These are phyloP conservation scores for Psilopsiagon aurifrons DNA, from an alignment of 2,113 vertebrate species.

Conservation along the genomic window DNA sequence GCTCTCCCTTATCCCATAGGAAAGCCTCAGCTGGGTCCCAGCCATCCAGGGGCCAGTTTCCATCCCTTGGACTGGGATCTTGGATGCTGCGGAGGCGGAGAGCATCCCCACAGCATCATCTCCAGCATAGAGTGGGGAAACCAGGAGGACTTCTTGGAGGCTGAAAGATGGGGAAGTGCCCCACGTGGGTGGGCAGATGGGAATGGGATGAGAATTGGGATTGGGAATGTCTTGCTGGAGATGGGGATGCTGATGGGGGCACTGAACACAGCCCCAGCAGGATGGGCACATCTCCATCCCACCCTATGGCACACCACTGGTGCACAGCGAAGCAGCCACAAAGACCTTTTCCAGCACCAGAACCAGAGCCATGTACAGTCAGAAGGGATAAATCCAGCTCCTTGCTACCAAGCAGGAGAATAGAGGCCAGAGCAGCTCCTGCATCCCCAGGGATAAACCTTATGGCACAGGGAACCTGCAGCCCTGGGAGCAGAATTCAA, in stretches of 20 bases:
- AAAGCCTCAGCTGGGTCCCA: not conserved
- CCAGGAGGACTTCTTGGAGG: rapidly evolving
- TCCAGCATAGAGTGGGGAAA: rapidly evolving
- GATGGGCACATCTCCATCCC: not conserved
- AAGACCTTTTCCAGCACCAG: not conserved
- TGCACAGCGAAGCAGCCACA: not conserved
- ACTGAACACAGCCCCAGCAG: not conserved
- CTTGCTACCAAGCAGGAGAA: rapidly evolving
- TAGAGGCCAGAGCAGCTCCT: not conserved
- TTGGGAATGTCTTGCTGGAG: not conserved
- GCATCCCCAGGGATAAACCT: not conserved
- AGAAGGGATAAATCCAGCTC: not conserved
- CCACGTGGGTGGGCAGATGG: rapidly evolving
- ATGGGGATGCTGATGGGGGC: not conserved
- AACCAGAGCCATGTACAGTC: rapidly evolving
- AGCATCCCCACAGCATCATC: rapidly evolving
- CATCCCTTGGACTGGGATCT: rapidly evolving
- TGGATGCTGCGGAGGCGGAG: rapidly evolving
- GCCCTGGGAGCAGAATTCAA: not conserved
- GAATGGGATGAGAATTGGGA: not conserved
- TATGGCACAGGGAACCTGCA: not conserved
- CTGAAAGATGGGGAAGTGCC: rapidly evolving
- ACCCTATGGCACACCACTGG: not conserved
- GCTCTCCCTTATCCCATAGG: rapidly evolving
- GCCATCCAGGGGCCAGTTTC: rapidly evolving